phyloP scores from a whole-genome alignment of 2,797 vertebrate genomes.

The Numenius phaeopus region DNA sequence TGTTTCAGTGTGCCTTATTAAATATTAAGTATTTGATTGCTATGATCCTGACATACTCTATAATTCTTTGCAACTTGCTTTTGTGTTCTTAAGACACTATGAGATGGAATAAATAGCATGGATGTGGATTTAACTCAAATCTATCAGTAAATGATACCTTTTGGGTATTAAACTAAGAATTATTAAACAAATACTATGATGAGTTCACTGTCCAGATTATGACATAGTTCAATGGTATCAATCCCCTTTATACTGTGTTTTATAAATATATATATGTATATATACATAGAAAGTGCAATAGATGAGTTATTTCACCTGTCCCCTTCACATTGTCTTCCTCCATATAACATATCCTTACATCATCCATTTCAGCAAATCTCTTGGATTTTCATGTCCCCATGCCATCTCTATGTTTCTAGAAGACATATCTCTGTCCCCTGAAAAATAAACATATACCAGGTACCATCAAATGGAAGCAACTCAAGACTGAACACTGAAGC shows the following conservation, averaged over 20 bases:
- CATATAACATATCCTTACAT: neutral
- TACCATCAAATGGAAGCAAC: neutral
- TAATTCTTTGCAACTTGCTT: neutral
- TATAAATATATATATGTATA: neutral
- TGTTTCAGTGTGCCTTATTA: neutral
- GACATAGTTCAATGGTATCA: neutral
- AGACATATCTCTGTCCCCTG: neutral
- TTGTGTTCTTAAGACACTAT: neutral
- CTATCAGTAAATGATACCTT: neutral
- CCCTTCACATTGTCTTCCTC: neutral
- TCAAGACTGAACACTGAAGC: neutral
- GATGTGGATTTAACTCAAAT: neutral
- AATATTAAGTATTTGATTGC: neutral
- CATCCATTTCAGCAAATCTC: neutral
- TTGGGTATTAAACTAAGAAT: neutral
- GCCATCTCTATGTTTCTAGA: neutral
- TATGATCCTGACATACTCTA: neutral
- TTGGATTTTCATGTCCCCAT: neutral
- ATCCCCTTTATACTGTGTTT: neutral
- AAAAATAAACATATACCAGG: neutral
- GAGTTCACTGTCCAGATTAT: neutral
- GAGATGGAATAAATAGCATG: neutral
- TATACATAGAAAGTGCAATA: neutral
- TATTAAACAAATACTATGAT: neutral
- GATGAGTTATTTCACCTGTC: neutral